Evolutionary conservation across 2,797 vertebrate species (phyloP).

Genomic region (Margarornis squamiger): DNA sequence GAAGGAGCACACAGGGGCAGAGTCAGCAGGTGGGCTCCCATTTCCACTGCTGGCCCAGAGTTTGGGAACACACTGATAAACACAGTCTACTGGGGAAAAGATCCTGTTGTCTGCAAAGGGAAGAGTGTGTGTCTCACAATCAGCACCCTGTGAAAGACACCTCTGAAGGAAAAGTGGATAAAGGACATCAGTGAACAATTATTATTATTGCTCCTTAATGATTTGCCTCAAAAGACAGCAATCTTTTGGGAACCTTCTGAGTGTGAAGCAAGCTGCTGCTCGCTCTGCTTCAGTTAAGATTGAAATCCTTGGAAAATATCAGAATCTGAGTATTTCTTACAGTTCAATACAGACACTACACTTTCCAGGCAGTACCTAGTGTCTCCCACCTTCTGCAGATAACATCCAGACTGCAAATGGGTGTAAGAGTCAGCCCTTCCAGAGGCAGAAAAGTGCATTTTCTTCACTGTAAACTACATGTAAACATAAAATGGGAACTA

Average conservation of each 20-base stretch:
- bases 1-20: neutral
- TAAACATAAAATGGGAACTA: slow-evolving; percentile 3
- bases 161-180: neutral
- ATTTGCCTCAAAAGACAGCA: neutral
- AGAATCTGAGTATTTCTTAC: neutral
- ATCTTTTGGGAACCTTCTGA: neutral
- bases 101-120: neutral
- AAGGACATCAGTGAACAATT: neutral
- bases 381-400: neutral
- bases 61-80: neutral
- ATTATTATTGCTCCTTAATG: neutral
- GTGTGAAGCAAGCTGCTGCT: neutral
- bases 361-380: neutral
- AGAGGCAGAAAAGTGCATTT: neutral
- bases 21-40: neutral
- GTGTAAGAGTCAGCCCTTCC: neutral
- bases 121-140: neutral
- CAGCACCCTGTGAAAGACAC: neutral
- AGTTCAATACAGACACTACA: neutral
- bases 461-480: neutral
- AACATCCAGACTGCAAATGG: neutral
- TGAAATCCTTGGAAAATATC: neutral
- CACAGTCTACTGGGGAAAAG: neutral
- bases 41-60: neutral
- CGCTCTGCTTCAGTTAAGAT: neutral